Conservation (phyloP, 2,113 vertebrate genomes). For the Otus sunia region DNA sequence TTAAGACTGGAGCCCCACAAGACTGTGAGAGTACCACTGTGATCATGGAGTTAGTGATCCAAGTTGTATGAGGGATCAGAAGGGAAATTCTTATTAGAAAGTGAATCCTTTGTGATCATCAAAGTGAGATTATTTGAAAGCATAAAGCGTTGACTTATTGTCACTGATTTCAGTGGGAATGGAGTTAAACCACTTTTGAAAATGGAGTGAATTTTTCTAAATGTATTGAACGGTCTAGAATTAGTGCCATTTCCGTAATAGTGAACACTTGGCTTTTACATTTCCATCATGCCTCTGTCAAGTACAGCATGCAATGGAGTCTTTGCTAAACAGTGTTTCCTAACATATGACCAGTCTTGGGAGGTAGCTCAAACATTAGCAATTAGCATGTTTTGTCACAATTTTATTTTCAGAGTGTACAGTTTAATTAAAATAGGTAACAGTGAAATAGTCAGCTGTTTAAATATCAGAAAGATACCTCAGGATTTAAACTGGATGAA, state of each 20-base stretch:
- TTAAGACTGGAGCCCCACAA: neutral
- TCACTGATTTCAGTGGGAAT: neutral
- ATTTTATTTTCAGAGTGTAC: slow-evolving; percentile 43
- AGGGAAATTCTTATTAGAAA: neutral
- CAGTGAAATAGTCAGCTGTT: slow-evolving; percentile 44
- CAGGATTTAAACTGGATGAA: slow-evolving; percentile 15
- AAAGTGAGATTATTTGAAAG: neutral
- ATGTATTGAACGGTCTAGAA: neutral
- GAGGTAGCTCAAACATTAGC: slow-evolving; percentile 43
- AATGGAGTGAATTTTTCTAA: neutral
- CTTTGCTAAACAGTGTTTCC: slow-evolving; percentile 4
- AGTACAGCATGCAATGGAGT: neutral
- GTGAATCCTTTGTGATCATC: neutral
- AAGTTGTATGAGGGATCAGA: neutral
- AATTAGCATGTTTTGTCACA: slow-evolving; percentile 68
- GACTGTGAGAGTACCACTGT: neutral
- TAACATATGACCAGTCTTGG: slow-evolving; percentile 55
- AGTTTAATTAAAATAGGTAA: slow-evolving; percentile 66
- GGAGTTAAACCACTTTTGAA: neutral
- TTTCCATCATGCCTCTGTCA: slow-evolving; percentile 22
- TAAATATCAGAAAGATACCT: slow-evolving; percentile 23
- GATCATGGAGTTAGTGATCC: neutral
- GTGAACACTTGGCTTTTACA: neutral
- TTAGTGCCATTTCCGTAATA: neutral
- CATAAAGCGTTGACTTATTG: neutral